Conservation (phyloP, 2,113 vertebrate genomes). For the Ranitomeya imitator region DNA sequence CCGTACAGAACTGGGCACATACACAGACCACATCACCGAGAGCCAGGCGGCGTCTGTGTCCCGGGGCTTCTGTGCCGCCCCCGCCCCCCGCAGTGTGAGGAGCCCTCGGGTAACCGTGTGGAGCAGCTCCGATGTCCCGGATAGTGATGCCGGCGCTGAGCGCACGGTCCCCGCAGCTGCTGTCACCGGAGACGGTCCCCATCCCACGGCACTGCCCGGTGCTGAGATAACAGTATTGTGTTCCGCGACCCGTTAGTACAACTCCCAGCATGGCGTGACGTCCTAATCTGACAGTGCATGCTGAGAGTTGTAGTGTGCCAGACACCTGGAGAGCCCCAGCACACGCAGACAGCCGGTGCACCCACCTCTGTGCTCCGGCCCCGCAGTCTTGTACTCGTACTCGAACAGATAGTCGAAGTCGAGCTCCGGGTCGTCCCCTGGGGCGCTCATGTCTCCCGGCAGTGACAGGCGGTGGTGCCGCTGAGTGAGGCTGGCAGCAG, state of each 20-base stretch:
- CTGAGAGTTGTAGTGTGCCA: neutral
- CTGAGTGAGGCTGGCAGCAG: conserved; percentile 2
- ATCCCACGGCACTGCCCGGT: too few relatives aligned
- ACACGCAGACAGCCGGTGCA: conserved; percentile 43
- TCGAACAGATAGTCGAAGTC: conserved; percentile 88
- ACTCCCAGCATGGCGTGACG: neutral
- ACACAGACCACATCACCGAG: too few relatives aligned
- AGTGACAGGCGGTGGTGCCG: conserved; percentile 16
- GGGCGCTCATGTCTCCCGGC: conserved; percentile 76
- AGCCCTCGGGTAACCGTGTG: too few relatives aligned
- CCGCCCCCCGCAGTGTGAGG: too few relatives aligned
- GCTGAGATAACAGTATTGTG: neutral
- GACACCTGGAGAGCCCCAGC: neutral
- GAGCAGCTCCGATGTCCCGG: too few relatives aligned
- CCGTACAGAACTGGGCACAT: too few relatives aligned
- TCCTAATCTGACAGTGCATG: neutral
- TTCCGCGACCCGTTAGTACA: neutral
- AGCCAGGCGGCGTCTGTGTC: too few relatives aligned
- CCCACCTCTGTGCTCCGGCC: conserved; percentile 74
- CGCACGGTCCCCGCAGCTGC: too few relatives aligned
- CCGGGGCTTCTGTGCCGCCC: too few relatives aligned
- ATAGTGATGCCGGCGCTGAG: too few relatives aligned
- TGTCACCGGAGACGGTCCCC: too few relatives aligned
- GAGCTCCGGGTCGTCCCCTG: conserved; percentile 80
- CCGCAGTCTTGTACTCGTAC: conserved; percentile 80